Conservation (phyloP, 1,140 invertebrate species). For the Argopecten irradians region DNA sequence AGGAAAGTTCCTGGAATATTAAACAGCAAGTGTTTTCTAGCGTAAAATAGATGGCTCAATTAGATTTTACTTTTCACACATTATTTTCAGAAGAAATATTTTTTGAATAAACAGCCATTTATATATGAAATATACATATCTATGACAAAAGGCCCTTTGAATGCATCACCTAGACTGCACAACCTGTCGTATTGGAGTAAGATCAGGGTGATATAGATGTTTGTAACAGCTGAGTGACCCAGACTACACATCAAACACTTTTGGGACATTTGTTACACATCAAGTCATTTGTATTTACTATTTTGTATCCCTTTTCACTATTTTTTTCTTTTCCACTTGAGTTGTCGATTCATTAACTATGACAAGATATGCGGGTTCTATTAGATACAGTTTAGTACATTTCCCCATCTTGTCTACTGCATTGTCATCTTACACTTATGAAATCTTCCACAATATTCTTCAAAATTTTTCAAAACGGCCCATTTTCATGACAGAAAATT, state of each 20-base stretch:
- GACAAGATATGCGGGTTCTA: neutral
- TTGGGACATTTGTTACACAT: slow-evolving; percentile 10
- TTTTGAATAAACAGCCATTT: neutral
- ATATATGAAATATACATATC: neutral
- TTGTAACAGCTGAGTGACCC: slow-evolving; percentile 14
- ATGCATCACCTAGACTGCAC: neutral
- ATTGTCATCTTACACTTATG: neutral
- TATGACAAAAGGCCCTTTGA: neutral
- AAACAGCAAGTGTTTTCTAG: neutral
- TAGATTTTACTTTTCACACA: neutral
- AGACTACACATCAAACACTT: neutral
- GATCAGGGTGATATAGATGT: slow-evolving; percentile 8
- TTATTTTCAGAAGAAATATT: neutral
- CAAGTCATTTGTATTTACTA: slow-evolving; percentile 8
- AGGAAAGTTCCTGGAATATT: too few species aligned
- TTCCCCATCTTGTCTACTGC: neutral
- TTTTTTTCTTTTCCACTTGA: neutral
- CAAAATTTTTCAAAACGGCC: neutral
- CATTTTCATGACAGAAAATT: neutral
- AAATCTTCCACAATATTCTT: neutral
- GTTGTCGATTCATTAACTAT: neutral
- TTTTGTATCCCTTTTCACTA: neutral
- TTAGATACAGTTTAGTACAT: neutral
- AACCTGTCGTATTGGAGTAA: neutral
- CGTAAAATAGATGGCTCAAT: neutral